Evolutionary conservation across 2,113 vertebrate species (phyloP), one percentile per base, ranked within the genome.

Genomic region (Synodontis membranacea): DNA sequence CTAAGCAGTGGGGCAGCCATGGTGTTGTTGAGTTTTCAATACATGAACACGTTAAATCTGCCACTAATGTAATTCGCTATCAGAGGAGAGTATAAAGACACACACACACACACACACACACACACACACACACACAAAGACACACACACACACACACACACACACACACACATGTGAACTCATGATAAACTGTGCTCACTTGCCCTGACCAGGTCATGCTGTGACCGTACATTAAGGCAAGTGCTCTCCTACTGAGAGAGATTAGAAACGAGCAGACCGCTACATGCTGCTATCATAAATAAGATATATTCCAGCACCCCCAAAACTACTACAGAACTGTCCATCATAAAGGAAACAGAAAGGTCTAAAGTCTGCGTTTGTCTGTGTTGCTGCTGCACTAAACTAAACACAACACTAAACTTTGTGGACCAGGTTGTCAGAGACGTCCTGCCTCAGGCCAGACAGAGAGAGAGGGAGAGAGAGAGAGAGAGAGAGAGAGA

Each of bases 11-110:
- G 66, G 54, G 84, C 54, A 84, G 56, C 52, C 39, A 46, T 23
- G 44, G 46, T 17, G 21, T 2, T 87, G 74, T 86, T 87, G 84
- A 88, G 25, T 54, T 84, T 76, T 76, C 83, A 89, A 74, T 60
- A 72, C 21, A 60, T 62, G 60, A 74, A 74, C 76, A 62, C 84
- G 84, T 23, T 86, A 84, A 88, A 88, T 52, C 84, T 84, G 48
- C 84, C 85, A 62, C 87, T 80, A 89, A 85, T 76, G 80, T 86
- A 84, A 88, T 89, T 87, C 82, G 85, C 68, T 62, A 60, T 64
- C 23, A 87, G 66, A 89, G 64, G 72, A 42, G 44, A 44, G 31
- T 44, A 52, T 44, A 50, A 44, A 37, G 44, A 37, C 8, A 50
- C 34, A 44, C 23, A 66, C 64, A 64, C 19, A 50, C 79, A 84